Percentiles rank a stretch among this genome's conserved stretches.
Evolutionary conservation across 2,888 invertebrate species (phyloP).

Genomic region (Xanthia togata): DNA sequence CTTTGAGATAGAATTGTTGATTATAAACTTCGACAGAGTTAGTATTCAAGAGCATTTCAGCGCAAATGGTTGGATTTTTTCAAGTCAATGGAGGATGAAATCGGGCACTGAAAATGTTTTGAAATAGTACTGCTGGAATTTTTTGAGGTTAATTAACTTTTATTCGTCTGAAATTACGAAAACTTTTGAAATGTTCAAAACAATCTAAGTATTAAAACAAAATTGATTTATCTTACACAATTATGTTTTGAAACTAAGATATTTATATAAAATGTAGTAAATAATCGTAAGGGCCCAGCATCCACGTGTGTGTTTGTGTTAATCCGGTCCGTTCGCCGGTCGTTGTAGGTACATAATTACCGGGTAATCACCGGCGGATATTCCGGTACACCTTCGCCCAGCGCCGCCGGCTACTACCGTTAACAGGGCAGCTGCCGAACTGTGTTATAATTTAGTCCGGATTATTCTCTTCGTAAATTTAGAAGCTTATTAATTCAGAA

Average conservation of each 20-base stretch:
- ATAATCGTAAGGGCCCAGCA: background rate
- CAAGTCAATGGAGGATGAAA: constrained; percentile 1
- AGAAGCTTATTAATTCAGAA: background rate
- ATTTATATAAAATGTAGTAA: background rate
- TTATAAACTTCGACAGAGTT: constrained; percentile 1
- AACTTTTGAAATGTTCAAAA: background rate
- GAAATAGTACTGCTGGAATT: background rate
- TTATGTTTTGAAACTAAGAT: background rate
- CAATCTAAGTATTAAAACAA: background rate
- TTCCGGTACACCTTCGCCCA: constrained; percentile 49
- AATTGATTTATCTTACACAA: background rate
- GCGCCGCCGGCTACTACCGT: background rate
- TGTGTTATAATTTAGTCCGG: background rate
- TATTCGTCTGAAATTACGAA: background rate
- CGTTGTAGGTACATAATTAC: constrained; percentile 75
- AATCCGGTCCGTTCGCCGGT: constrained; percentile 18
- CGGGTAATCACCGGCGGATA: constrained; percentile 68
- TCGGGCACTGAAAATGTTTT: background rate
- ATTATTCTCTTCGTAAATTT: background rate
- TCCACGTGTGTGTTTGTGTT: constrained; percentile 8
- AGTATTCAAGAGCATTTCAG: background rate
- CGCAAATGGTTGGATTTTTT: background rate
- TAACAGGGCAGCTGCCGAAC: background rate
- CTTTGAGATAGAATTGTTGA: background rate
- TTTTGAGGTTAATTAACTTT: background rate